A percentile compares a stretch with the other conserved stretches of the same genome.
Conservation (phyloP, 2,797 vertebrate species). For the Enteromius trimaculatus region DNA sequence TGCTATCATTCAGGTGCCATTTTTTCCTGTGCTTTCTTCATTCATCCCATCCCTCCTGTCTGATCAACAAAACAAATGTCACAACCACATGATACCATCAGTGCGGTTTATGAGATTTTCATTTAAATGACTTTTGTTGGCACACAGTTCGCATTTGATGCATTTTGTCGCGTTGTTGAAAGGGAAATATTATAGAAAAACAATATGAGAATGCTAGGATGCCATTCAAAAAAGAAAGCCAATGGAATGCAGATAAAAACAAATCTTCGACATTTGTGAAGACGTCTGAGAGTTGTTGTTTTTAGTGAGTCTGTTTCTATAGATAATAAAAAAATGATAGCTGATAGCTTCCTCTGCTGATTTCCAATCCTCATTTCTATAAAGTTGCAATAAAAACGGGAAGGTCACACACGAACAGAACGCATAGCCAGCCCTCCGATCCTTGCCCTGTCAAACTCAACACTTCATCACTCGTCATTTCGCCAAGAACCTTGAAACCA, state of each 20-base stretch:
- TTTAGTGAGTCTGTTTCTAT: neutral
- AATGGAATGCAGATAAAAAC: neutral
- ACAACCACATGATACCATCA: neutral
- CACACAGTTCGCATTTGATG: neutral
- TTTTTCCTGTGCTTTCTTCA: neutral
- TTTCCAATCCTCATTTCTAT: slow-evolving; percentile 28
- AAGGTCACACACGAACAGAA: slow-evolving; percentile 59
- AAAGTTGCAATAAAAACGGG: slow-evolving; percentile 51
- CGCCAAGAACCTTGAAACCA: slow-evolving; percentile 25
- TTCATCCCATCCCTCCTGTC: neutral
- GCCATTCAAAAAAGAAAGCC: neutral
- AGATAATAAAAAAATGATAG: slow-evolving; percentile 11
- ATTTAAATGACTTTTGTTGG: slow-evolving; percentile 6
- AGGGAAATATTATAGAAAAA: slow-evolving; percentile 1
- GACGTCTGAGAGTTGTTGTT: neutral
- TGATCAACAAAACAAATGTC: slow-evolving; percentile 30
- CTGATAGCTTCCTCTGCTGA: slow-evolving; percentile 2
- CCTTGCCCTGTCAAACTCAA: slow-evolving; percentile 55
- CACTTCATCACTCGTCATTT: slow-evolving; percentile 59
- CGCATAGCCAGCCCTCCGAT: slow-evolving; percentile 15
- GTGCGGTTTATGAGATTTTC: slow-evolving; percentile 14
- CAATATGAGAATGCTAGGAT: neutral
- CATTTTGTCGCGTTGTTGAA: slow-evolving; percentile 17
- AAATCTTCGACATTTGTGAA: neutral
- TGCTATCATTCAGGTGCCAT: slow-evolving; percentile 27